Evolutionary conservation across 1,140 invertebrate species (phyloP).

Genomic region (Eciton burchellii): DNA sequence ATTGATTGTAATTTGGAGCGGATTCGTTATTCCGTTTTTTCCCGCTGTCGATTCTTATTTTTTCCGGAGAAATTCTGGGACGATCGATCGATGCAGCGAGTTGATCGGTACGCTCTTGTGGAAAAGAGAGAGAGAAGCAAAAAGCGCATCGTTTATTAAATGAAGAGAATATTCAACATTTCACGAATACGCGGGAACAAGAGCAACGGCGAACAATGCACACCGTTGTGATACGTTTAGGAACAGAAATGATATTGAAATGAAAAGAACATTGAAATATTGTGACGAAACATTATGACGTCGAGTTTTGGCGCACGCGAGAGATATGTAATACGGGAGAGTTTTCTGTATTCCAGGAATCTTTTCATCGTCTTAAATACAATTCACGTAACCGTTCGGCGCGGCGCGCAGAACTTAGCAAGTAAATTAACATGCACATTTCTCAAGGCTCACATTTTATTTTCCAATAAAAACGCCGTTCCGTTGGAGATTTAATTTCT

Average conservation of each 20-base stretch:
- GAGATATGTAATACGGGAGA: neutral
- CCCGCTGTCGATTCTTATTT: neutral
- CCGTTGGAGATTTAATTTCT: too few species aligned
- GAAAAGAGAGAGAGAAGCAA: too few species aligned
- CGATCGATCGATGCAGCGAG: slow-evolving; percentile 25
- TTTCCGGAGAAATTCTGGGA: slow-evolving; percentile 1
- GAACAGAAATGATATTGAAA: neutral
- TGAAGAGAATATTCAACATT: neutral
- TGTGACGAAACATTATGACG: neutral
- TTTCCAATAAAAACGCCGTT: too few species aligned
- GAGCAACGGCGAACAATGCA: neutral
- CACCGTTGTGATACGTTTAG: neutral
- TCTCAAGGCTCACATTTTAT: too few species aligned
- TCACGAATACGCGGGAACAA: slow-evolving; percentile 11
- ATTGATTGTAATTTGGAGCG: neutral
- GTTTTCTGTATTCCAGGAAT: neutral
- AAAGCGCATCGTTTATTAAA: slow-evolving; percentile 15
- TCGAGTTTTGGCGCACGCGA: slow-evolving; percentile 1
- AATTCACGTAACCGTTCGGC: neutral
- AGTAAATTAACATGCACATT: too few species aligned
- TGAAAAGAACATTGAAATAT: neutral
- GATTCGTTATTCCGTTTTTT: neutral
- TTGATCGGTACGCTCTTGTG: neutral
- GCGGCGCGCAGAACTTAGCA: neutral
- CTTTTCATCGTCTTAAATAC: neutral